phyloP scores from a whole-genome alignment of 1,140 invertebrate species.

The Nymphalis io region DNA sequence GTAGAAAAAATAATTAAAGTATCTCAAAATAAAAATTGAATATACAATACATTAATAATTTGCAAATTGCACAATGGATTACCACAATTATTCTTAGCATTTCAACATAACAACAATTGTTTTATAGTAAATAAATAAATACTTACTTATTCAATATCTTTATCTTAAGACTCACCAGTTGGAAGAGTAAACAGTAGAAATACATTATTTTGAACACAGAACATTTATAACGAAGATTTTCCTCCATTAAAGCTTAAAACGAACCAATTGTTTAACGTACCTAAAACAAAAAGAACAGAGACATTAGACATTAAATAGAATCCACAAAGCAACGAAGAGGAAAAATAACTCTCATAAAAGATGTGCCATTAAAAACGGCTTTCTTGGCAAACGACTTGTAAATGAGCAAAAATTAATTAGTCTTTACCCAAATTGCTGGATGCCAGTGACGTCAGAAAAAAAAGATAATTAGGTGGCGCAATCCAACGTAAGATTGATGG shows the following conservation, averaged over 20 bases:
- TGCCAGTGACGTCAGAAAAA: constrained; percentile 42
- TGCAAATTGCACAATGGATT: too few species aligned
- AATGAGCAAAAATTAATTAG: constrained; percentile 69
- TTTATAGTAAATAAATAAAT: too few species aligned
- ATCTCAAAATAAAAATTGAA: too few species aligned
- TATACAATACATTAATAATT: too few species aligned
- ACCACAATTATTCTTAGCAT: too few species aligned
- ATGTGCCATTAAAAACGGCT: constrained; percentile 16
- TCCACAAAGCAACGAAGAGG: constrained; percentile 18
- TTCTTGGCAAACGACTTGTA: constrained; percentile 50
- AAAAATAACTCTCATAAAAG: constrained; percentile 30
- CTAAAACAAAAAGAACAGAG: constrained; percentile 42
- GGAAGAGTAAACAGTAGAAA: neutral
- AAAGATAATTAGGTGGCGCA: constrained; percentile 52
- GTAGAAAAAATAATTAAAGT: too few species aligned
- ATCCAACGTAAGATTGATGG: constrained; percentile 37
- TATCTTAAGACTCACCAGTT: too few species aligned
- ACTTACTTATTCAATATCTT: too few species aligned
- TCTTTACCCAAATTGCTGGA: constrained; percentile 39
- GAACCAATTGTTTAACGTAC: constrained; percentile 35
- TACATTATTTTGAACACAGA: neutral
- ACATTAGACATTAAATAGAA: constrained; percentile 26
- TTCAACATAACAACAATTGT: too few species aligned
- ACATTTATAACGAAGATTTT: constrained; percentile 9
- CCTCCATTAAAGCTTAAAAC: constrained; percentile 12